These are phyloP conservation scores for Neogobius melanostomus DNA, from an alignment of 2,113 vertebrate species.

Conservation along the genomic window DNA sequence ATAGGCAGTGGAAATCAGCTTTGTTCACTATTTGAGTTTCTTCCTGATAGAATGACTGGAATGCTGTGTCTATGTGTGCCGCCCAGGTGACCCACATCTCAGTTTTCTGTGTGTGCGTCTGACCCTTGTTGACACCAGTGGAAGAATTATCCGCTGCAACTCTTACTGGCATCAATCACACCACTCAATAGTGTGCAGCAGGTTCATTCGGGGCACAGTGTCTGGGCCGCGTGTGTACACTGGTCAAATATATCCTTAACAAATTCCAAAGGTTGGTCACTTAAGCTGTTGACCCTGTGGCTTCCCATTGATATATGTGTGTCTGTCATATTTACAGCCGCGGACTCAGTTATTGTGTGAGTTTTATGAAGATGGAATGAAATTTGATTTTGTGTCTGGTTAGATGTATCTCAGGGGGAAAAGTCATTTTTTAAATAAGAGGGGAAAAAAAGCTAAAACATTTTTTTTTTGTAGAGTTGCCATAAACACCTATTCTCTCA, in stretches of 20 bases:
- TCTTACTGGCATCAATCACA: constrained; percentile 65
- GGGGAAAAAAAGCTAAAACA: neutral
- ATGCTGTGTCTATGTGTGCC: neutral
- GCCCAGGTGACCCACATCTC: neutral
- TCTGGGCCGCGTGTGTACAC: constrained; percentile 23
- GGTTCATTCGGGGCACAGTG: constrained; percentile 57
- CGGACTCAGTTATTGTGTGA: neutral
- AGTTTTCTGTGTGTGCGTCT: constrained; percentile 29
- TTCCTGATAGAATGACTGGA: neutral
- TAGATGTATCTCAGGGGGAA: neutral
- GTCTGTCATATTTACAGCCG: constrained; percentile 30
- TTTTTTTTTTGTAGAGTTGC: neutral
- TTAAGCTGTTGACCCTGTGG: constrained; percentile 49
- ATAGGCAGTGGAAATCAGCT: constrained; percentile 2
- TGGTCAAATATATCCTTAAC: constrained; percentile 59
- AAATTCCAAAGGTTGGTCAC: constrained; percentile 57
- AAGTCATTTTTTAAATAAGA: neutral
- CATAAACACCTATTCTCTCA: constrained; percentile 7
- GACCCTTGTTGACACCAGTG: constrained; percentile 69
- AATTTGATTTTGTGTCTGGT: constrained; percentile 12
- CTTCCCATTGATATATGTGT: constrained; percentile 15
- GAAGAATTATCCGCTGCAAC: constrained; percentile 67
- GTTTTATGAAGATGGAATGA: constrained; percentile 7
- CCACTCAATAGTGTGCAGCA: constrained; percentile 64
- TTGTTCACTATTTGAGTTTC: neutral